These are phyloP conservation scores for Anodontia alba DNA, from an alignment of 2,888 invertebrate genomes.

Conservation along the genomic window DNA sequence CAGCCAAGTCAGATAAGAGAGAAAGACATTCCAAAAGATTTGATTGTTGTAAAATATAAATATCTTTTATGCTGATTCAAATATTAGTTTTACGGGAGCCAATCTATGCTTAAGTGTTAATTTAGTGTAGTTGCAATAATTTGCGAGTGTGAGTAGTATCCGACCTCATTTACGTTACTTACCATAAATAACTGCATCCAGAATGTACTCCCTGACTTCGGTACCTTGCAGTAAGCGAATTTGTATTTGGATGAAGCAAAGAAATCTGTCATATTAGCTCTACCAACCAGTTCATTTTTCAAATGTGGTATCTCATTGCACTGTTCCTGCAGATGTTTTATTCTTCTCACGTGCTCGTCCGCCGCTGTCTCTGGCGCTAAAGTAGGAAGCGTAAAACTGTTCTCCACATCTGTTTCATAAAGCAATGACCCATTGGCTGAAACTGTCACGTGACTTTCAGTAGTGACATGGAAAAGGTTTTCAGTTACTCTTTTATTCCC, in stretches of 20 bases:
- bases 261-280: slow-evolving; percentile 42
- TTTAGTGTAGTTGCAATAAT: no score
- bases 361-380: background rate
- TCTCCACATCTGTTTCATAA: background rate
- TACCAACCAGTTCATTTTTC: background rate
- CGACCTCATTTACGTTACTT: slow-evolving; percentile 1
- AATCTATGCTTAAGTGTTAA: no score
- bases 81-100: no score
- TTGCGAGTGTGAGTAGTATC: no score
- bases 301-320: background rate
- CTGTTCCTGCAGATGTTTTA: background rate
- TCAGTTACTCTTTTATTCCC: background rate
- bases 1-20: no score
- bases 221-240: slow-evolving; percentile 61
- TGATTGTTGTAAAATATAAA: no score
- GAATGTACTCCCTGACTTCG: slow-evolving; percentile 58
- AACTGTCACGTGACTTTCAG: background rate
- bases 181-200: slow-evolving; percentile 61
- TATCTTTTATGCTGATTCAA: no score
- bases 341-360: background rate
- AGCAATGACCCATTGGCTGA: background rate
- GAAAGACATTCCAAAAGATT: no score
- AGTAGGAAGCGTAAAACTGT: background rate
- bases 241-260: slow-evolving; percentile 36
- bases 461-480: no score